Evolutionary conservation across 1,140 invertebrate species (phyloP), one percentile per base, ranked within the genome.

Genomic region (Drosophila kohkoa): DNA sequence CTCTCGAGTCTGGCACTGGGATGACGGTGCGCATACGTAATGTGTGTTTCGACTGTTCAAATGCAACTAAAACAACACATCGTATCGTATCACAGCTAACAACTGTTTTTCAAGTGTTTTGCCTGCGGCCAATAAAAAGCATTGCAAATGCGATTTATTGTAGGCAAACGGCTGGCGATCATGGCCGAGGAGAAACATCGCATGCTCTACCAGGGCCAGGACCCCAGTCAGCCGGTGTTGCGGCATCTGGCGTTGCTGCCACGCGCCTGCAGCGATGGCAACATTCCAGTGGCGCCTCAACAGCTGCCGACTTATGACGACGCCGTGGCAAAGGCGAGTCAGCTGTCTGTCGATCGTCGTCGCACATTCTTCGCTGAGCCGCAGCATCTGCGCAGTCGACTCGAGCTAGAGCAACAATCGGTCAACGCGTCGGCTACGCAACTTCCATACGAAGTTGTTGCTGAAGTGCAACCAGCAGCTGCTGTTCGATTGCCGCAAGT

Each of bases 111-210:
- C 20, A 25, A 25, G 20, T 79, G 10, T 28, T 4, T 5, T 0
- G 6, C 7, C 20, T 3, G 20, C 20, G 20, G 20, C 20, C 20
- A 25, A 25, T 25, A 25, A 70, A 70, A 70, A 63, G 66, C 59
- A 5, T 13, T 5, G 46, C 48, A 64, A 30, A 1, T n/a, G 6
- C 15, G 20, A 25, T 25, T 25, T 25, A 2, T 15, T 6, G 13
- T 2, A 58, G 46, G 11, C 35, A 82, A 81, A 82, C 41, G 60
- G 41, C 41, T 25, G 65, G 48, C 52, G 32, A 65, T 5, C 32
- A 83, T 83, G 81, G 68, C 67, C 35, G 81, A 77, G 7, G 64
- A 79, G 25, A 83, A 83, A 43, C 81, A 83, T 20, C 77, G 77
- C 10, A 83, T 83, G 81, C 68, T 83, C n/a, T 83, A 58, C 32